Evolutionary conservation across 2,113 vertebrate species (phyloP).

Genomic region (Anser cygnoides): DNA sequence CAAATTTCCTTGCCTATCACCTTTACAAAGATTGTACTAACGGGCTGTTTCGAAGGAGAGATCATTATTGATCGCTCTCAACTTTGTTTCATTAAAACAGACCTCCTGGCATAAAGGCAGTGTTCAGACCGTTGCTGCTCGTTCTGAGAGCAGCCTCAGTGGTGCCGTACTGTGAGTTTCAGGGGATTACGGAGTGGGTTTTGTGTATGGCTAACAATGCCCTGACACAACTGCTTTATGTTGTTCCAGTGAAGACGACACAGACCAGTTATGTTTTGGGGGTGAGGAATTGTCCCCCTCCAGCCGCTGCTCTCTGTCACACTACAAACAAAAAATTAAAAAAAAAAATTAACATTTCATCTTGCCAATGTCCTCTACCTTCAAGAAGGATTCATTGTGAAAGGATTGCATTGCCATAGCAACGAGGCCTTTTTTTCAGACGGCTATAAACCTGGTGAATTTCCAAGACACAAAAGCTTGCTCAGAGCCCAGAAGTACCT

Average conservation of each 20-base stretch:
- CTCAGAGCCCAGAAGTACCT: constrained; percentile 79
- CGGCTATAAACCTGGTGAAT: constrained; percentile 77
- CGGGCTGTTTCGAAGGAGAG: background rate
- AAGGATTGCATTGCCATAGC: constrained; percentile 82
- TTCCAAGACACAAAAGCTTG: constrained; percentile 78
- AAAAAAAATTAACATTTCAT: constrained; percentile 77
- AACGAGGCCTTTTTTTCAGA: constrained; percentile 79
- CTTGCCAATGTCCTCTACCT: constrained; percentile 83
- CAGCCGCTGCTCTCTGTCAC: constrained; percentile 71
- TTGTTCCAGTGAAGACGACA: constrained; percentile 44
- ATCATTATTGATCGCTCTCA: background rate
- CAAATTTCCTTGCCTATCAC: background rate
- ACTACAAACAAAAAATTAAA: background rate
- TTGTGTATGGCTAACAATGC: background rate
- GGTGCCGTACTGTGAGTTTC: background rate
- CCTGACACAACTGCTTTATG: constrained; percentile 16
- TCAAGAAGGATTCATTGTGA: constrained; percentile 78
- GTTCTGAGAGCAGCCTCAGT: background rate
- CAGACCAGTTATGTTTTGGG: constrained; percentile 56
- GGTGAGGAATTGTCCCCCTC: constrained; percentile 69
- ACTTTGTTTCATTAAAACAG: constrained; percentile 14
- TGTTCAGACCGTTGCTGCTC: constrained; percentile 18
- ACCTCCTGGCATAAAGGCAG: background rate
- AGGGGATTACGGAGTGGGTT: background rate
- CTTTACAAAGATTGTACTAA: background rate